Conservation (phyloP, 2,797 vertebrate species). For the Morelia viridis region DNA sequence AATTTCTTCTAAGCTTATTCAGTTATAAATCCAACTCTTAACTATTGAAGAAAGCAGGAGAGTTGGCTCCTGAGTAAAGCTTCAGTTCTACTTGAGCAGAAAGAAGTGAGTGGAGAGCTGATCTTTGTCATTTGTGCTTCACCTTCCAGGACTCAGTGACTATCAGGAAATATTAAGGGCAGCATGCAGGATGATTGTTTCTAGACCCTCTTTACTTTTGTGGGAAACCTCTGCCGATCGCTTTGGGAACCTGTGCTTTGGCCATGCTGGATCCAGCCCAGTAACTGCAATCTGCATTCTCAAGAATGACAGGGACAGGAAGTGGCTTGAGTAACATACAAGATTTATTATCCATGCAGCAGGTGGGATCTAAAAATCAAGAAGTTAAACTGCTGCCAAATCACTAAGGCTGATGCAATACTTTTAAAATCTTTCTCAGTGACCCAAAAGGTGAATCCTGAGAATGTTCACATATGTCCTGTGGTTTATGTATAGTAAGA, state of each 20-base stretch:
- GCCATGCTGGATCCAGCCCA: neutral
- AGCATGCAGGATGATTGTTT: neutral
- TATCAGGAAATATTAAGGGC: neutral
- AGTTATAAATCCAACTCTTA: slow-evolving; percentile 24
- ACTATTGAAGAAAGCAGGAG: slow-evolving; percentile 38
- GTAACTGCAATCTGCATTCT: neutral
- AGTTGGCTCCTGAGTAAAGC: neutral
- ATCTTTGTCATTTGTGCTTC: neutral
- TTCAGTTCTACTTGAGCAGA: neutral
- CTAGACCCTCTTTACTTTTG: neutral
- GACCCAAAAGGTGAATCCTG: neutral
- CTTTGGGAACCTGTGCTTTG: neutral
- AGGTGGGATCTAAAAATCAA: neutral
- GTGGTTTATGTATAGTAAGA: neutral
- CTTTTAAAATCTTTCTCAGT: neutral
- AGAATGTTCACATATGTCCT: neutral
- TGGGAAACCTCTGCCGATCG: neutral
- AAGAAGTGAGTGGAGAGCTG: neutral
- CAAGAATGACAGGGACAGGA: neutral
- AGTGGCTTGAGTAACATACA: neutral
- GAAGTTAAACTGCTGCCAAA: neutral
- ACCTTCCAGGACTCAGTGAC: neutral
- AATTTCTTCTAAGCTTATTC: slow-evolving; percentile 34
- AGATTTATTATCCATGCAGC: neutral
- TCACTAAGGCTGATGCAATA: neutral